phyloP scores from a whole-genome alignment of 1,140 invertebrate genomes.

The Atopsyche davidsoni region DNA sequence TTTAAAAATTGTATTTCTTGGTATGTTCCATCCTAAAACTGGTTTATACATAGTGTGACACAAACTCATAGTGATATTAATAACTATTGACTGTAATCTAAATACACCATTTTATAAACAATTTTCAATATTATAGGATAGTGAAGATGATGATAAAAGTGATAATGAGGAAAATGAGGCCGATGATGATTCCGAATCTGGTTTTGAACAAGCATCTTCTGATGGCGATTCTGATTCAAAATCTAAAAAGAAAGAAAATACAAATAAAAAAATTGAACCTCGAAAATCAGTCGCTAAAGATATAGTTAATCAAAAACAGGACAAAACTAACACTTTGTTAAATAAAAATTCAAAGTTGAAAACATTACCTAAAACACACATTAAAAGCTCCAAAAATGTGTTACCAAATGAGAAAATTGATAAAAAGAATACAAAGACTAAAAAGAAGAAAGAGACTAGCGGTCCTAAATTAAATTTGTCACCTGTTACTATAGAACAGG shows the following conservation, averaged over 20 bases:
- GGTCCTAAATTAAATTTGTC: not conserved
- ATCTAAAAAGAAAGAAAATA: constrained; percentile 5
- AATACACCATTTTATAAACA: too few species aligned
- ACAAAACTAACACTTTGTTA: constrained; percentile 4
- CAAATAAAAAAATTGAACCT: constrained; percentile 8
- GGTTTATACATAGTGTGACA: too few species aligned
- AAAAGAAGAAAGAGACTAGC: constrained; percentile 1
- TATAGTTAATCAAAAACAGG: not conserved
- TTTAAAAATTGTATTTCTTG: not conserved
- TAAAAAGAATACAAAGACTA: not conserved
- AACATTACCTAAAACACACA: constrained; percentile 2
- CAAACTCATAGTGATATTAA: too few species aligned
- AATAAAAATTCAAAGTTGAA: constrained; percentile 5
- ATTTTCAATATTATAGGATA: constrained; percentile 15
- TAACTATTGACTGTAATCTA: too few species aligned
- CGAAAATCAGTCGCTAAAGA: constrained; percentile 3
- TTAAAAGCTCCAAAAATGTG: not conserved
- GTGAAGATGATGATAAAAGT: constrained; percentile 17
- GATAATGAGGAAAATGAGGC: not conserved
- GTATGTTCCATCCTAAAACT: too few species aligned
- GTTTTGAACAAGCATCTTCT: constrained; percentile 19
- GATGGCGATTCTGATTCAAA: constrained; percentile 8
- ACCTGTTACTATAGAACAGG: not conserved
- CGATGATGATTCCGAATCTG: constrained; percentile 14
- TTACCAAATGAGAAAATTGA: not conserved